A percentile compares a stretch with the other conserved stretches of the same genome.
Evolutionary conservation across 2,797 vertebrate species (phyloP).

Genomic region (Brachymystax lenok): DNA sequence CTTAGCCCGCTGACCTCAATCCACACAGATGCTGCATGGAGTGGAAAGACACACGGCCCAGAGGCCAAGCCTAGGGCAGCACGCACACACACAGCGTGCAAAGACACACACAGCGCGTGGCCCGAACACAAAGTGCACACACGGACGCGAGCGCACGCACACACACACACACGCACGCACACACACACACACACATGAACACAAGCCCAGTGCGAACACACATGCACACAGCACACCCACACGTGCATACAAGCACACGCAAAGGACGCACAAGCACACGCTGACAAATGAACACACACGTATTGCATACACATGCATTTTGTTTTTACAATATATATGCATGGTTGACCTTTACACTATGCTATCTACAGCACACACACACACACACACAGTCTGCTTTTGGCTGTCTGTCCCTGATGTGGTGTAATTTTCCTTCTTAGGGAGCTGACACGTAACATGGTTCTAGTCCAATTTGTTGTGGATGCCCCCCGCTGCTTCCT

Average conservation of each 20-base stretch:
- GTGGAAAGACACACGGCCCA: constrained; percentile 4
- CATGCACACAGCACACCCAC: no score
- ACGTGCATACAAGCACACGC: neutral
- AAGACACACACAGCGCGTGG: neutral
- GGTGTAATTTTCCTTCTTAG: neutral
- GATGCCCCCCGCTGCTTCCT: constrained; percentile 2
- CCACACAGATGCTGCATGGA: neutral
- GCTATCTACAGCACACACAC: neutral
- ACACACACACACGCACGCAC: no score
- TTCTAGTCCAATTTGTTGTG: constrained; percentile 25
- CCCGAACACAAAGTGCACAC: no score
- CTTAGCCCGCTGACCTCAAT: constrained; percentile 32
- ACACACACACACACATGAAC: no score
- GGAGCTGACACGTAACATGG: constrained; percentile 16
- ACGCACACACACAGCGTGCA: neutral
- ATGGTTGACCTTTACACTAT: neutral
- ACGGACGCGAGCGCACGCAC: no score
- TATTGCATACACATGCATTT: neutral
- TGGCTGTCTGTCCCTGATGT: neutral
- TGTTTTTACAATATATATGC: no score
- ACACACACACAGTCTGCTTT: neutral
- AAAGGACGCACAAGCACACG: neutral
- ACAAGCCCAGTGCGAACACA: no score
- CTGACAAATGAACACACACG: neutral
- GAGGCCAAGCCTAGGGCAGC: neutral